Conservation (phyloP, 2,797 vertebrate species). For the Rhodeus uyekii region DNA sequence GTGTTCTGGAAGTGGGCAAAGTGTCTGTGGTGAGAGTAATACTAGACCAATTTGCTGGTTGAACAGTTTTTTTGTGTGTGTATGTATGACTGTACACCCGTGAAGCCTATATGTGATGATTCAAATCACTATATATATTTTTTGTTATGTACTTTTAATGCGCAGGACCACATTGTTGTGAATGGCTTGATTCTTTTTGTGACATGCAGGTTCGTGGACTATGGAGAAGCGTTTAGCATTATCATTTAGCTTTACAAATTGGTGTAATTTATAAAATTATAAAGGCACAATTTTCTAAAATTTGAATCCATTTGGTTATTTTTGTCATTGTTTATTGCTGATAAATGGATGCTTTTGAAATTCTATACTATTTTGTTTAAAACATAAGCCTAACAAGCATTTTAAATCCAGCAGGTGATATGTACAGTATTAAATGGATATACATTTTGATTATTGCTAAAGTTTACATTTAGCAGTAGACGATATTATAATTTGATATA, state of each 20-base stretch:
- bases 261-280: neutral
- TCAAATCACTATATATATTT: neutral
- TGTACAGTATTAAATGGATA: neutral
- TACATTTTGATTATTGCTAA: neutral
- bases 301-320: neutral
- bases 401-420: neutral
- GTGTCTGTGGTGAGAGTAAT: constrained; percentile 29
- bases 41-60: constrained; percentile 5
- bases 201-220: constrained; percentile 11
- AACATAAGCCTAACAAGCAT: neutral
- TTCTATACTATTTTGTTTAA: neutral
- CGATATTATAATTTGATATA: neutral
- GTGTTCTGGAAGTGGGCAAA: constrained; percentile 20
- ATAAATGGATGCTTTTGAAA: neutral
- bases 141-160: constrained; percentile 30
- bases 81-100: neutral
- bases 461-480: neutral
- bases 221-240: neutral
- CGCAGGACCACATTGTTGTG: constrained; percentile 30
- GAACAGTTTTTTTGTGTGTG: constrained; percentile 33
- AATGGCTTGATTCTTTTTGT: constrained; percentile 15
- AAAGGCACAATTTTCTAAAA: neutral
- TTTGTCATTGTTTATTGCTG: neutral
- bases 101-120: neutral
- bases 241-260: neutral